Evolutionary conservation across 2,888 invertebrate species (phyloP).

Genomic region (Idaea biselata): DNA sequence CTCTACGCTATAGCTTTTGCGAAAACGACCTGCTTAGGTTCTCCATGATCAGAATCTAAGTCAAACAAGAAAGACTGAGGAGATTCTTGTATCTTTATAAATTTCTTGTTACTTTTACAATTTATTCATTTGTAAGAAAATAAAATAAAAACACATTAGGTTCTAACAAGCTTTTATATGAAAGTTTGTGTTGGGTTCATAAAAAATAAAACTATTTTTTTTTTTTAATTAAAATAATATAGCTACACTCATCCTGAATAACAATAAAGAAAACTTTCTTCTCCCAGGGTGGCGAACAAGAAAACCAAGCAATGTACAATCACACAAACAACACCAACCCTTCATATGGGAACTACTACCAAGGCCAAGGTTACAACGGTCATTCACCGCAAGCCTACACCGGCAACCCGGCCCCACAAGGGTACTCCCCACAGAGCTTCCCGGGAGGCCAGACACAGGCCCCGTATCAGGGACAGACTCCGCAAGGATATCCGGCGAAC

Average conservation of each 20-base stretch:
- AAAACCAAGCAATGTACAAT: constrained; percentile 69
- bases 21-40: no score
- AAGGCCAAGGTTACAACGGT: constrained; percentile 72
- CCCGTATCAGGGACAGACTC: constrained; percentile 56
- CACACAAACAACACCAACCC: constrained; percentile 67
- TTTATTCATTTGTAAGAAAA: no score
- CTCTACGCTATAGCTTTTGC: not conserved
- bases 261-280: constrained; percentile 14
- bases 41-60: no score
- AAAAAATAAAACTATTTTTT: no score
- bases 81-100: no score
- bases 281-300: constrained; percentile 71
- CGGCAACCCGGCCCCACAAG: constrained; percentile 61
- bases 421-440: constrained; percentile 67
- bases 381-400: constrained; percentile 72
- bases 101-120: no score
- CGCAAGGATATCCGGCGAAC: constrained; percentile 66
- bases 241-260: not conserved
- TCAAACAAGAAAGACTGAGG: no score
- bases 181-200: no score
- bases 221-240: no score
- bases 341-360: constrained; percentile 70
- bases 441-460: constrained; percentile 56
- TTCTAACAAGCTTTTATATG: no score
- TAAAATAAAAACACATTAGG: no score